phyloP scores from a whole-genome alignment of 2,113 vertebrate genomes.

The Montifringilla adamsi region DNA sequence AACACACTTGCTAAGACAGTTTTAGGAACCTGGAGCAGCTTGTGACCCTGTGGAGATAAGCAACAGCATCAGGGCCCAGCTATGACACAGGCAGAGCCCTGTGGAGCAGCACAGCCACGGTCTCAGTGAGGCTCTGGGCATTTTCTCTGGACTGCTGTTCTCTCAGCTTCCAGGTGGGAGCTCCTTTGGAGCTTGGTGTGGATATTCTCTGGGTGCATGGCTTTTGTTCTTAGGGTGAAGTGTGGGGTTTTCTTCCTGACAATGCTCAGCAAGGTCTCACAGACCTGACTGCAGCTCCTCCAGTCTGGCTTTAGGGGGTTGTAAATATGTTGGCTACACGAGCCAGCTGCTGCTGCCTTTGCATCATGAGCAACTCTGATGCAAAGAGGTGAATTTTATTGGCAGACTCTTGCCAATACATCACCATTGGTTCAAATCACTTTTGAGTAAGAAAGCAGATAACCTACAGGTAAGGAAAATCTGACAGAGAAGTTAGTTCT shows the following conservation, averaged over 20 bases:
- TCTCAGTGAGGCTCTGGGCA: fast-evolving
- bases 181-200: neutral
- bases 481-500: neutral
- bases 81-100: neutral
- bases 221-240: neutral
- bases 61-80: neutral
- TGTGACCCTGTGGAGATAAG: neutral
- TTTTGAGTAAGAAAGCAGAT: neutral
- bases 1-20: neutral
- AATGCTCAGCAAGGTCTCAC: fast-evolving
- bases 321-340: neutral
- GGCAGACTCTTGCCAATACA: neutral
- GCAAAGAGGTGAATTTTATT: neutral
- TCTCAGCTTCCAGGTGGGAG: neutral
- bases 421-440: neutral
- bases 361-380: neutral
- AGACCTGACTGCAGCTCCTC: neutral
- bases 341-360: neutral
- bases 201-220: fast-evolving
- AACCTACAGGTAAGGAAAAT: neutral
- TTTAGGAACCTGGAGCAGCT: neutral
- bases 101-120: neutral
- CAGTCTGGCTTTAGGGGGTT: neutral
- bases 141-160: neutral
- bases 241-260: neutral